Percentiles rank a stretch among this genome's conserved stretches.
Evolutionary conservation across 2,888 invertebrate species (phyloP).

Genomic region (Masnerella sp.): DNA sequence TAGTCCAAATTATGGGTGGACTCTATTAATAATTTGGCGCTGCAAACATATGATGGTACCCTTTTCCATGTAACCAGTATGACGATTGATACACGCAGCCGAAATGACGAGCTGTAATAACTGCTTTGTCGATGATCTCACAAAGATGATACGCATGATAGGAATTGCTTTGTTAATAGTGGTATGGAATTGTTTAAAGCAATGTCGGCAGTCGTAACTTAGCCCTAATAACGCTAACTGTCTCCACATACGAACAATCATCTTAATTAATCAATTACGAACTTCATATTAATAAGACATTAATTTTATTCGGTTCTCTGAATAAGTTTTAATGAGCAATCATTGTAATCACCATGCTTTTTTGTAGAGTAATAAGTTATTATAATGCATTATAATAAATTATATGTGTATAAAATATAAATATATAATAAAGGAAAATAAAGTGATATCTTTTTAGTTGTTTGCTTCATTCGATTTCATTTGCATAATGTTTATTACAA

Average conservation of each 20-base stretch:
- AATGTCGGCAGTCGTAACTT: constrained; percentile 58
- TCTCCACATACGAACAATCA: constrained; percentile 59
- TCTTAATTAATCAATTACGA: constrained; percentile 58
- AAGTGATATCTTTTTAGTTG: too few relatives aligned
- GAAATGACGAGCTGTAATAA: constrained; percentile 66
- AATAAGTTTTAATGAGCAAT: constrained; percentile 38
- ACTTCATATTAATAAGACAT: constrained; percentile 53
- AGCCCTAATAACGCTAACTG: constrained; percentile 67
- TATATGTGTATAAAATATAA: too few relatives aligned
- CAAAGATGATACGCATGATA: constrained; percentile 66
- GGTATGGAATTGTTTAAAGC: constrained; percentile 65
- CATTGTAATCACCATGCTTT: constrained; percentile 11
- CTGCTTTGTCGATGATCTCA: constrained; percentile 66
- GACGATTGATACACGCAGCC: constrained; percentile 56
- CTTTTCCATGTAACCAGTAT: constrained; percentile 43
- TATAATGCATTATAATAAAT: too few relatives aligned
- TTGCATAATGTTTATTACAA: too few relatives aligned
- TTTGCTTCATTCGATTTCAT: too few relatives aligned
- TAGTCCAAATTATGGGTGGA: constrained; percentile 19
- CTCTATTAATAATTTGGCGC: constrained; percentile 27
- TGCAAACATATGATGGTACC: constrained; percentile 52
- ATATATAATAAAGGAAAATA: too few relatives aligned
- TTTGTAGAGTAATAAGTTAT: constrained; percentile 5
- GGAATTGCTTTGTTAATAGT: constrained; percentile 57
- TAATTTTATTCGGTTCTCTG: constrained; percentile 37